Evolutionary conservation across 2,113 vertebrate genomes (phyloP).

Genomic region (Melanerpes aurifrons): DNA sequence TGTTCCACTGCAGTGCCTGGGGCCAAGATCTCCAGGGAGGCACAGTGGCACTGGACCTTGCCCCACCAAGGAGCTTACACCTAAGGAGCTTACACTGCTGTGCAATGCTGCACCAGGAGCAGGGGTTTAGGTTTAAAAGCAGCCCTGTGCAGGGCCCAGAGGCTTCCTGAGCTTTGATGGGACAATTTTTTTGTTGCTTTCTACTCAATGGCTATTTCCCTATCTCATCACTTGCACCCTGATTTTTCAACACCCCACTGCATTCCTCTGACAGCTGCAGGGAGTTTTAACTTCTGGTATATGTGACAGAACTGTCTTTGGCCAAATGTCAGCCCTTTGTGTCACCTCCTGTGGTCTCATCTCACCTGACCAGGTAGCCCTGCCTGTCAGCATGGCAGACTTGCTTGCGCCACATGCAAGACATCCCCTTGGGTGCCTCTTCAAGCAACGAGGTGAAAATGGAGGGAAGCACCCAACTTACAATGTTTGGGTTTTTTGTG

Average conservation of each 20-base stretch:
- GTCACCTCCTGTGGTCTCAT: neutral
- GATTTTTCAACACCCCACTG: neutral
- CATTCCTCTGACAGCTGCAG: accelerated
- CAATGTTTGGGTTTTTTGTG: neutral
- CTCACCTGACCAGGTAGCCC: neutral
- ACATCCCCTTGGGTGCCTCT: neutral
- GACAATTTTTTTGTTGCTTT: neutral
- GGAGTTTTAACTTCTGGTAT: neutral
- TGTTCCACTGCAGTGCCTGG: accelerated
- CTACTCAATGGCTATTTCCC: neutral
- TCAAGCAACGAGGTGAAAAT: neutral
- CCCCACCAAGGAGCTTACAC: neutral
- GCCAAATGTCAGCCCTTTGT: accelerated
- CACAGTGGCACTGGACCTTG: accelerated
- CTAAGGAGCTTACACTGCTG: neutral
- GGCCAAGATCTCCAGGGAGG: accelerated
- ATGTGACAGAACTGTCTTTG: neutral
- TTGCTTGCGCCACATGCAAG: neutral
- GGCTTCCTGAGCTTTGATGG: neutral
- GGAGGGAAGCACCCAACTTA: neutral
- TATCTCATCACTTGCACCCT: neutral
- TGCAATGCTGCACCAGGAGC: neutral
- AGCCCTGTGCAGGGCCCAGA: neutral
- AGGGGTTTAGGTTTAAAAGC: neutral
- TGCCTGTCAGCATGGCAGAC: neutral